These are phyloP conservation scores for Boleophthalmus pectinirostris DNA, from an alignment of 2,113 vertebrate genomes.

Conservation along the genomic window DNA sequence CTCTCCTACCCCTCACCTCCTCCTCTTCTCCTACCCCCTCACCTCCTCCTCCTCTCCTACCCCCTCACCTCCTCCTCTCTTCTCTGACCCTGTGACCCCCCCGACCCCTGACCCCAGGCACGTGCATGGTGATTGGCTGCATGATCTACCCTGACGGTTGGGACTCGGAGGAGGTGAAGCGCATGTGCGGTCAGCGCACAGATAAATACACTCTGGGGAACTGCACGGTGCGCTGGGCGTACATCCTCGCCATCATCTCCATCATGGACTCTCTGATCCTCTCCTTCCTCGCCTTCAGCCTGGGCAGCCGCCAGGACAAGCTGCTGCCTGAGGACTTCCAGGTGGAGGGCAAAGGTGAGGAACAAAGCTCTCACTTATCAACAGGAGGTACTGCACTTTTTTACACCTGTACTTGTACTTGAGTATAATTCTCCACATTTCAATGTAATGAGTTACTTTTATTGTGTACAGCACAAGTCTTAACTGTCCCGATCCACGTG, in stretches of 20 bases:
- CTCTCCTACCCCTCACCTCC: too few species aligned
- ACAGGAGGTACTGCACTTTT: too few species aligned
- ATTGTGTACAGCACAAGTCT: too few species aligned
- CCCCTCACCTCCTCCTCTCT: neutral
- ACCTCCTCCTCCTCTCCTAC: too few species aligned
- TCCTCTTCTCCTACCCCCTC: neutral
- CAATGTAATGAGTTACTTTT: too few species aligned
- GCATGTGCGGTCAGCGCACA: slow-evolving; percentile 92
- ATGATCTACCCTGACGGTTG: slow-evolving; percentile 97
- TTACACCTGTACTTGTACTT: too few species aligned
- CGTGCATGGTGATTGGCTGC: slow-evolving; percentile 92
- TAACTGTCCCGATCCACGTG: too few species aligned
- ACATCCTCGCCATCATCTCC: slow-evolving; percentile 97
- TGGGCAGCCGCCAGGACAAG: slow-evolving; percentile 93
- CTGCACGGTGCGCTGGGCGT: slow-evolving; percentile 98
- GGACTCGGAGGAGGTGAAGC: slow-evolving; percentile 90
- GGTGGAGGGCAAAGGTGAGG: slow-evolving; percentile 83
- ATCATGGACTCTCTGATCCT: slow-evolving; percentile 93
- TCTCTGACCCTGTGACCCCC: slow-evolving; percentile 46
- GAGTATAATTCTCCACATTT: too few species aligned
- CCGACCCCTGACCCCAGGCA: slow-evolving; percentile 69
- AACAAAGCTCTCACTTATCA: too few species aligned
- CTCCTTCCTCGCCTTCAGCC: slow-evolving; percentile 91
- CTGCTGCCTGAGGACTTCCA: slow-evolving; percentile 93
- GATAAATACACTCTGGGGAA: slow-evolving; percentile 96